Base-by-base conservation (phyloP, 2,888 invertebrate genomes). In the Catocala nupta region DNA sequence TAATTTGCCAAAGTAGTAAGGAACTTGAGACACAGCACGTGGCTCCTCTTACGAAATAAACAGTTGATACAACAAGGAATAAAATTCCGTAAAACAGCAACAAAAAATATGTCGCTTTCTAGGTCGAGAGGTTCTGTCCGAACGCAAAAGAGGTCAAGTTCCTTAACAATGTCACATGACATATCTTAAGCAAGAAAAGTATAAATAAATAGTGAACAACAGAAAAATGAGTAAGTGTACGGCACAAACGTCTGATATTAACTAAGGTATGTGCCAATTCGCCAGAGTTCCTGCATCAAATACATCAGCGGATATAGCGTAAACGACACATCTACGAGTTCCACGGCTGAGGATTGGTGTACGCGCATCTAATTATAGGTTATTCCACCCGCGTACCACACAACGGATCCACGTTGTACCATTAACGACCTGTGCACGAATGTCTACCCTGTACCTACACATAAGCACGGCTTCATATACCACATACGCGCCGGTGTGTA, bases 361-460 rank as follows among this genome's bases (percentile, higher is more conserved):
- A 89, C 88, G 85, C 90, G 92, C 89, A 91, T 93, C 92, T 93
- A 92, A 92, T 92, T 92, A 92, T 93, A 93, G 92, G 92, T 92
- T 92, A 91, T 93, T 92, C 91, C 93, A 90, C 92, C 87, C 89
- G 89, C 87, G 89, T 87, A 89, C 87, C 86, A 85, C 85, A 89
- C 88, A 89, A 88, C 90, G 88, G 90, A 90, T 91, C 88, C 88
- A 89, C 89, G 88, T 84, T 86, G 84, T 86, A 89, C 89, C 89
- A 90, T 90, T 90, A 90, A 90, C 90, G 91, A 90, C 88, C 87
- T 84, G 89, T 85, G 87, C 90, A 90, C 89, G 90, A 90, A 86
- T 87, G 85, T 88, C 82, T 86, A 85, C 84, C 81, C 82, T 74
- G 80, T 80, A 83, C 76, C 75, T 83, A 84, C 81, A 83, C 73